phyloP scores from a whole-genome alignment of 2,888 invertebrate species.

The Emmelina monodactyla region DNA sequence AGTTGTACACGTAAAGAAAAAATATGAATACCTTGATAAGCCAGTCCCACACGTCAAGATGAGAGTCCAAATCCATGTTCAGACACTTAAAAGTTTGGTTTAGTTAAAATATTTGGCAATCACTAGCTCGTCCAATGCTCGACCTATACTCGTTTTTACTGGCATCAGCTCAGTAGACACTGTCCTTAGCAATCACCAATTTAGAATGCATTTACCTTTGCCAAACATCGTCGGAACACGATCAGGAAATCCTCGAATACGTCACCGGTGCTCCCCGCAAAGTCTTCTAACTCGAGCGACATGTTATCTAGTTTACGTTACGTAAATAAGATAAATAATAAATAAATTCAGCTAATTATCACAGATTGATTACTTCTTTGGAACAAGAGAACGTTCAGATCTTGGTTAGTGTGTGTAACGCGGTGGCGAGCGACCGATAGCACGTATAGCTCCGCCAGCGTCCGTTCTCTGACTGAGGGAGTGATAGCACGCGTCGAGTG shows the following conservation, averaged over 20 bases:
- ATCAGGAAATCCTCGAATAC: conserved; percentile 77
- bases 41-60: conserved; percentile 37
- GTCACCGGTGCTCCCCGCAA: conserved; percentile 70
- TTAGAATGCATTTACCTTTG: conserved; percentile 70
- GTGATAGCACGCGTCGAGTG: neutral
- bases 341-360: conserved; percentile 34
- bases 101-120: no score
- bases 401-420: conserved; percentile 16
- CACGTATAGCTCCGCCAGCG: conserved; percentile 6
- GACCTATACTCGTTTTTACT: no score
- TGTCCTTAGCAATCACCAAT: conserved; percentile 33
- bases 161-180: conserved; percentile 21
- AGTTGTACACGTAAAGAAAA: no score
- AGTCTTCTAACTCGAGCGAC: conserved; percentile 72
- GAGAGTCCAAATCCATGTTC: conserved; percentile 35
- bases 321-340: conserved; percentile 26
- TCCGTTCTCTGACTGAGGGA: neutral
- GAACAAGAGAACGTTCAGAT: conserved; percentile 39
- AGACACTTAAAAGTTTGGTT: no score
- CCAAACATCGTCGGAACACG: conserved; percentile 73
- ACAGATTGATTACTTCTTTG: conserved; percentile 48
- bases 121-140: no score
- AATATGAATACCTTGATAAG: conserved; percentile 35
- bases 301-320: conserved; percentile 49
- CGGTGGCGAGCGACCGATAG: conserved; percentile 18